Evolutionary conservation across 1,140 invertebrate genomes (phyloP).

Genomic region (Sycophaga agraensis): DNA sequence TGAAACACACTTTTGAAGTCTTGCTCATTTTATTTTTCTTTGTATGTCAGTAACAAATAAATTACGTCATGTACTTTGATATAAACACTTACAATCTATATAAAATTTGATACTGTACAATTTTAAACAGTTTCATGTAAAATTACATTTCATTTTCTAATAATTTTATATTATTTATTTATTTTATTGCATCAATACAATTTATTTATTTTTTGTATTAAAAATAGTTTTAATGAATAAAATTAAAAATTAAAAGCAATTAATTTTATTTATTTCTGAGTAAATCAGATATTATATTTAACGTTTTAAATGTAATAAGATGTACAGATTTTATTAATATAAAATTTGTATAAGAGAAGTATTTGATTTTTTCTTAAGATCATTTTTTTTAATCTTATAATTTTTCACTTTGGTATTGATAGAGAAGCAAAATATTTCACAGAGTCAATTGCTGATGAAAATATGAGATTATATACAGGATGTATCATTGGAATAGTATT

Average conservation of each 20-base stretch:
- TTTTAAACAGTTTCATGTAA: too few relatives aligned
- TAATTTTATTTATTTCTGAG: constrained; percentile 10
- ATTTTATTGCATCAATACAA: background rate
- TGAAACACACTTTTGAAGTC: too few relatives aligned
- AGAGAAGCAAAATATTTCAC: constrained; percentile 46
- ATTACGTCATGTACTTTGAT: too few relatives aligned
- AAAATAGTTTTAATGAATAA: too few relatives aligned
- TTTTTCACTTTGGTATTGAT: constrained; percentile 43
- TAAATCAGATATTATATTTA: background rate
- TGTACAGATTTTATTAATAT: constrained; percentile 14
- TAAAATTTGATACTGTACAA: too few relatives aligned
- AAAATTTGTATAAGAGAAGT: background rate
- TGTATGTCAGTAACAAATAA: too few relatives aligned
- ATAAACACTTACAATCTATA: too few relatives aligned
- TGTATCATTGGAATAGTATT: constrained; percentile 48
- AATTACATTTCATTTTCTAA: too few relatives aligned
- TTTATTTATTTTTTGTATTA: too few relatives aligned
- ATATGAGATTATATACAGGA: constrained; percentile 50
- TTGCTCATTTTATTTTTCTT: too few relatives aligned
- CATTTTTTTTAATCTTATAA: background rate
- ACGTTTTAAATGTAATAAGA: constrained; percentile 22
- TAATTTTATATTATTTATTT: background rate
- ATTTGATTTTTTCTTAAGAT: background rate
- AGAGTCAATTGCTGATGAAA: constrained; percentile 43
- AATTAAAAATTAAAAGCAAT: constrained; percentile 8